Base-by-base conservation (phyloP, 2,888 invertebrate genomes). In the Heliconius erato region DNA sequence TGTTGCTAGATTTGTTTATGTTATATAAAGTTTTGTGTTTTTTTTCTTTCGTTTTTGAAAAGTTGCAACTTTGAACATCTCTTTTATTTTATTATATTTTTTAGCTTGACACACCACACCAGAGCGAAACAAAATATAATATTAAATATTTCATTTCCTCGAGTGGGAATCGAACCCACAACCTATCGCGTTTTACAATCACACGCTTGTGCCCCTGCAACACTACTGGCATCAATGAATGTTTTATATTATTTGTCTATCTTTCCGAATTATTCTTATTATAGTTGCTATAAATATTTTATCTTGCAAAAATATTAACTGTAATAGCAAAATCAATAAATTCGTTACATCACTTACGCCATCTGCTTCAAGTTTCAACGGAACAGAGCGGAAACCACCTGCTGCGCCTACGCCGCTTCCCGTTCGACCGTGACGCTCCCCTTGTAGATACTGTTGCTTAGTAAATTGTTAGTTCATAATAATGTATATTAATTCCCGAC, bases 331-430 rank as follows among this genome's bases (percentile, higher is more conserved):
- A 59, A 69, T n/a, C 32, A 19, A 71, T 71, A 81, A 78, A 77
- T 44, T 69, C 59, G 80, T 81, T 78, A 65, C 32, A n/a, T 77
- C 40, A 74, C 68, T 68, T 35, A 65, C 77, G 78, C 63, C 87
- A 87, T 84, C 84, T 87, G 88, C 82, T 79, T 69, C 81, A 85
- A 82, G 88, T 82, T 80, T 74, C 78, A 84, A 82, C 85, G 85
- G 90, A 87, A 86, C 83, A 74, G 82, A 82, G 84, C 80, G 84
- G 80, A 86, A 87, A 85, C 89, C 91, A 91, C 88, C 91, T 90
- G 91, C 86, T 87, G 89, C 87, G 87, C 87, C 84, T 83, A 85
- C 87, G 88, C 80, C 82, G 79, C 85, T 79, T 85, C 81, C 74
- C 82, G 76, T 65, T 86, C 87, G 83, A 84, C 85, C 87, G 86